Percentiles rank a stretch among this genome's conserved stretches.
Evolutionary conservation across 1,140 invertebrate genomes (phyloP).

Genomic region (Helicoverpa zea): DNA sequence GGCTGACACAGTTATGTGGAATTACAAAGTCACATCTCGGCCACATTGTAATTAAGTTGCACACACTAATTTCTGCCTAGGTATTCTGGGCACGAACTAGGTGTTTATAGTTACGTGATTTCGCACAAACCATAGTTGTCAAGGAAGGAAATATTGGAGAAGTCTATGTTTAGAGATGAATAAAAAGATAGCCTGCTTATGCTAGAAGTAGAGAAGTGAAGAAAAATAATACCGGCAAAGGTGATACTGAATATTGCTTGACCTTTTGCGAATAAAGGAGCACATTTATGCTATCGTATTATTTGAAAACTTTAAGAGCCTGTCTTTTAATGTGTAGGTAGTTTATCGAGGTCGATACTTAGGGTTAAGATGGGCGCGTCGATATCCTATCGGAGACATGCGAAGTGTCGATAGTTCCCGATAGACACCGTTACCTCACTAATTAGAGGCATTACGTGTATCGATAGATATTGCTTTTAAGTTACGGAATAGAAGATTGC

Average conservation of each 20-base stretch:
- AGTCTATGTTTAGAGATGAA: no score
- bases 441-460: conserved; percentile 50
- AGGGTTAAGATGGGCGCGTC: conserved; percentile 50
- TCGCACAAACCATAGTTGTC: background rate
- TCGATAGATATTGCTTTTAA: conserved; percentile 12
- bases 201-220: no score
- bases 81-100: conserved; percentile 17
- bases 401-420: conserved; percentile 45
- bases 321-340: conserved; percentile 33
- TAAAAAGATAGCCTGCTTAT: no score
- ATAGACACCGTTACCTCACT: conserved; percentile 47
- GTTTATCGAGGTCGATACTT: conserved; percentile 46
- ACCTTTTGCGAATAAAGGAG: background rate
- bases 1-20: background rate
- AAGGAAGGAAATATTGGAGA: background rate
- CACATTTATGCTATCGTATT: background rate
- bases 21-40: conserved; percentile 22
- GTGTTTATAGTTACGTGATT: background rate
- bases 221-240: background rate
- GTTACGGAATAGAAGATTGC: background rate
- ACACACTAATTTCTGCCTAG: background rate
- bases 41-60: conserved; percentile 26
- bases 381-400: conserved; percentile 52
- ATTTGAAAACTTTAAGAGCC: conserved; percentile 2
- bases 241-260: background rate